Percentiles rank a stretch among this genome's conserved stretches.
These are phyloP conservation scores for Copsychus sechellarum DNA, from an alignment of 2,113 vertebrate genomes.

Conservation along the genomic window DNA sequence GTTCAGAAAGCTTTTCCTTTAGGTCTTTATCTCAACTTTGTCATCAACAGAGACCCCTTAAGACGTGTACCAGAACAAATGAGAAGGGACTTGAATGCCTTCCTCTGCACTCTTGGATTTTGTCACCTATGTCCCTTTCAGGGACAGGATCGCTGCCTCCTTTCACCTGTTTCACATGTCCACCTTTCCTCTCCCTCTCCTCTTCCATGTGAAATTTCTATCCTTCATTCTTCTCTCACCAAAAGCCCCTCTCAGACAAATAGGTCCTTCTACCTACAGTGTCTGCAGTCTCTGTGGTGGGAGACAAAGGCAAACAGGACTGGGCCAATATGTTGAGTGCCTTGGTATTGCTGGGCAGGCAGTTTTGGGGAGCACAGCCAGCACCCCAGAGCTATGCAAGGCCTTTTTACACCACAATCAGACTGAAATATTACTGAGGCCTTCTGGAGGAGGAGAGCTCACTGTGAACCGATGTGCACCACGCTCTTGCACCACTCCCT, in stretches of 20 bases:
- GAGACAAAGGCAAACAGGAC: neutral
- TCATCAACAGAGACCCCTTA: neutral
- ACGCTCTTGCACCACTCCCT: neutral
- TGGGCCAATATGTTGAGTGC: neutral
- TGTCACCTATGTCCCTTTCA: neutral
- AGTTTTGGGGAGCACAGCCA: neutral
- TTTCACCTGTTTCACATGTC: neutral
- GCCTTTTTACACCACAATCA: neutral
- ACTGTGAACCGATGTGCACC: neutral
- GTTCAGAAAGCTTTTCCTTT: constrained; percentile 22
- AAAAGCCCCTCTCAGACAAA: neutral
- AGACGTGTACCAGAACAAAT: neutral
- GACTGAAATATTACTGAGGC: neutral
- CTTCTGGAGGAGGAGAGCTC: neutral
- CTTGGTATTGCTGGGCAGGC: neutral
- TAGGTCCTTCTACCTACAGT: neutral
- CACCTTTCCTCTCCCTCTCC: neutral
- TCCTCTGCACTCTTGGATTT: neutral
- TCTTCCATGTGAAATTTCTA: neutral
- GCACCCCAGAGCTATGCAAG: neutral
- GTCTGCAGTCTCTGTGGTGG: neutral
- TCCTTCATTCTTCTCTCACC: neutral
- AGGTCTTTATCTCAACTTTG: neutral
- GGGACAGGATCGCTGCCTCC: neutral
- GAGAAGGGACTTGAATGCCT: neutral